These are phyloP conservation scores for Glyptemys insculpta DNA, from an alignment of 2,797 vertebrate species.

Conservation along the genomic window DNA sequence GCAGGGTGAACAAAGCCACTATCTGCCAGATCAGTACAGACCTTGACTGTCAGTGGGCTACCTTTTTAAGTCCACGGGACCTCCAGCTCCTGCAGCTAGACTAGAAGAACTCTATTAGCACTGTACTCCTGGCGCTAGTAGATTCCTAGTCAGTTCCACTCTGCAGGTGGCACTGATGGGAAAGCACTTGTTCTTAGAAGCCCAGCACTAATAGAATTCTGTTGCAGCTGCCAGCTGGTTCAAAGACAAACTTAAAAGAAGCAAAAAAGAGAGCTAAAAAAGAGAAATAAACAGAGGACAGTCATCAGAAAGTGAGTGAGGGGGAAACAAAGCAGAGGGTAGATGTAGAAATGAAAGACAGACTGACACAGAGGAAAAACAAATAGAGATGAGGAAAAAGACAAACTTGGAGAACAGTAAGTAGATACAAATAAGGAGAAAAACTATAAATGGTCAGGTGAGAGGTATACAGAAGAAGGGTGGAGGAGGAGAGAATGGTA, in stretches of 20 bases:
- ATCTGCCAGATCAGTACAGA: not conserved
- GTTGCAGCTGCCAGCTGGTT: not conserved
- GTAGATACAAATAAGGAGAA: not conserved
- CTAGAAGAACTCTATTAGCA: not conserved
- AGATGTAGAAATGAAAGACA: not conserved
- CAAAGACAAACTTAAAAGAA: not conserved
- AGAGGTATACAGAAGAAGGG: not conserved
- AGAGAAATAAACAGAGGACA: not conserved
- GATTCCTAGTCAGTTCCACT: not conserved
- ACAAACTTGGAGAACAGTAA: not conserved
- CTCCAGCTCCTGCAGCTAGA: not conserved
- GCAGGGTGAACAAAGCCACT: not conserved
- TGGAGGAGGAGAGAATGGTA: not conserved
- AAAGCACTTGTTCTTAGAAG: constrained; percentile 15
- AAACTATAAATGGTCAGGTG: not conserved
- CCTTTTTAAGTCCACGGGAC: not conserved
- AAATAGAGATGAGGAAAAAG: not conserved
- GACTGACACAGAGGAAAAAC: not conserved
- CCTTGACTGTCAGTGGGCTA: not conserved
- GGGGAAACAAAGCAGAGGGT: not conserved
- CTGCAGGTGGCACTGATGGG: not conserved
- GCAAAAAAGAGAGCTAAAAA: not conserved
- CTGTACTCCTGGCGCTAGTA: not conserved
- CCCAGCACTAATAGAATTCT: constrained; percentile 22
- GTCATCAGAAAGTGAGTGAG: not conserved